These are phyloP conservation scores for Hirtodrosophila duncani DNA, from an alignment of 2,888 invertebrate genomes.

Conservation along the genomic window DNA sequence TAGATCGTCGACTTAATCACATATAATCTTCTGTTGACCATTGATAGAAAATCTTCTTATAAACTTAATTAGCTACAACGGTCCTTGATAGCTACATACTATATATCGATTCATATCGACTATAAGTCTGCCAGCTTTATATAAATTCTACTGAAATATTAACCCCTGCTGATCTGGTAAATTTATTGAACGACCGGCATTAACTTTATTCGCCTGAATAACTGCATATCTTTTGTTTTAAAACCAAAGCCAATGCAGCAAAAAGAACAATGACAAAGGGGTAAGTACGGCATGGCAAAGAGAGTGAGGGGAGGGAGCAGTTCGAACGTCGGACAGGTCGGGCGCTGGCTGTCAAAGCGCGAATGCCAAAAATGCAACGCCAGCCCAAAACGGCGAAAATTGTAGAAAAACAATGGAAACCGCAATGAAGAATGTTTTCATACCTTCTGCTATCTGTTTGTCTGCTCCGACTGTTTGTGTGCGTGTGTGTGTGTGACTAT, in stretches of 20 bases:
- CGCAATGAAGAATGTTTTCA: constrained; percentile 67
- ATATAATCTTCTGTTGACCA: no score
- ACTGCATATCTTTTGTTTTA: constrained; percentile 14
- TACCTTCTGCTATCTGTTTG: constrained; percentile 43
- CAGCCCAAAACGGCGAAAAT: constrained; percentile 44
- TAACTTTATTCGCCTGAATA: no score
- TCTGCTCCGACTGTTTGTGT: constrained; percentile 9
- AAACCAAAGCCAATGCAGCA: constrained; percentile 34
- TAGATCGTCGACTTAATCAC: no score
- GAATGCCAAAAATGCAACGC: constrained; percentile 65
- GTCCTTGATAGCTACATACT: no score
- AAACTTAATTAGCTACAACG: no score
- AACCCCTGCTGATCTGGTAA: background rate
- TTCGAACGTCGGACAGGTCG: constrained; percentile 18
- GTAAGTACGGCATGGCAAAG: background rate
- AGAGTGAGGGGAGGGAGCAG: constrained; percentile 15
- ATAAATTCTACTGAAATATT: no score
- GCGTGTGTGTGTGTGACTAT: constrained; percentile 4
- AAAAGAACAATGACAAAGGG: background rate
- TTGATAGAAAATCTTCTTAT: no score
- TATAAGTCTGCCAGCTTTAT: no score
- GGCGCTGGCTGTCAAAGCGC: constrained; percentile 48
- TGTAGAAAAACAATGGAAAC: constrained; percentile 66
- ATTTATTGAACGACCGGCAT: constrained; percentile 12
- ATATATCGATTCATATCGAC: no score